Percentiles rank a stretch among this genome's conserved stretches.
These are phyloP conservation scores for Brevimyrus niger DNA, from an alignment of 2,113 vertebrate species.

Conservation along the genomic window DNA sequence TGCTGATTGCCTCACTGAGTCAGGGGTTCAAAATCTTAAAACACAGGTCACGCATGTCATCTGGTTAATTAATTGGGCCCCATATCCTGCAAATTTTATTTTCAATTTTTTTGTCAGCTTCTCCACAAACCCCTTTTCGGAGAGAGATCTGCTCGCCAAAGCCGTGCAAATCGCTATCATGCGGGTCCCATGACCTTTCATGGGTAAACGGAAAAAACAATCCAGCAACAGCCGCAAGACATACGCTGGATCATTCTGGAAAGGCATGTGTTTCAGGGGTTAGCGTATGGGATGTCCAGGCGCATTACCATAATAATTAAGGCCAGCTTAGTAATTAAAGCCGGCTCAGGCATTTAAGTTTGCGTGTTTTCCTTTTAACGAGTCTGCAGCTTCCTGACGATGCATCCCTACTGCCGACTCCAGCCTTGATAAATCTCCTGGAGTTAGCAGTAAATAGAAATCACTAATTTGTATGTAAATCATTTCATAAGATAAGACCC, in stretches of 20 bases:
- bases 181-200: not conserved
- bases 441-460: conserved; percentile 17
- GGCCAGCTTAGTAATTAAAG: not conserved
- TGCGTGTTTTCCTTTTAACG: conserved; percentile 6
- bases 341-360: not conserved
- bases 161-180: not conserved
- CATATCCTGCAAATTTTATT: not conserved
- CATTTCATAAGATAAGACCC: conserved; percentile 17
- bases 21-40: not conserved
- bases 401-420: conserved; percentile 7
- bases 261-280: not conserved
- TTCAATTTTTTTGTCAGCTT: not conserved
- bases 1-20: not conserved
- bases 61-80: not conserved
- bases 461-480: conserved; percentile 27
- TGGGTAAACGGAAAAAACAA: not conserved
- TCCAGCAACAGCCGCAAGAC: not conserved
- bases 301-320: conserved; percentile 19
- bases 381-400: conserved; percentile 9
- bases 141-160: not conserved
- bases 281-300: conserved; percentile 4
- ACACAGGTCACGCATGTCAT: not conserved
- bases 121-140: not conserved
- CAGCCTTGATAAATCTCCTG: conserved; percentile 12
- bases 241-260: not conserved